Evolutionary conservation across 2,113 vertebrate genomes (phyloP), one percentile per base, ranked within the genome.

Genomic region (Apodemus sylvaticus): DNA sequence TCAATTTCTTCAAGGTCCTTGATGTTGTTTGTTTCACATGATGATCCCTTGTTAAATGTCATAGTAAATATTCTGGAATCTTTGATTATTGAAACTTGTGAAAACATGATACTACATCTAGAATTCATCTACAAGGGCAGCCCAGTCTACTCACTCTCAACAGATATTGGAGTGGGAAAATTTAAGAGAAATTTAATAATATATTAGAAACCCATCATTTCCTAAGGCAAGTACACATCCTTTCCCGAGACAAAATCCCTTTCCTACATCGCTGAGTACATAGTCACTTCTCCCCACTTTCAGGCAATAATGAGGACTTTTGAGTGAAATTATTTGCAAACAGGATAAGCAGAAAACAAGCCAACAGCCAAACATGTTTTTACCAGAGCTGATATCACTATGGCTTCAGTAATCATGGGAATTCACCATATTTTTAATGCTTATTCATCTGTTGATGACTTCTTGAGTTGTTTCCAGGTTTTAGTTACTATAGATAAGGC

Each of bases 391-490:
- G 31, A 20, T 78, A 0, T 90, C 22, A 94, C 71, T 36, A 48
- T 7, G 86, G 31, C 4, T 36, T 79, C 13, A 66, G 3, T 85
- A 79, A 55, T 39, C 53, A 19, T 66, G n/a, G 31, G 62, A 78
- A 82, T 85, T 77, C 19, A 22, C 53, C 73, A 9, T 71, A 71
- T 19, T 79, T 90, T 89, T 89, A 71, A 55, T 68, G 36, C 86
- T 51, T 86, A 89, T 58, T 73, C 73, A 91, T 91, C 26, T 94
- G 26, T 92, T 82, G 55, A 55, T 87, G 81, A 16, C 17, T 81
- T 81, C 86, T 79, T 87, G 90, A 16, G 31, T 58, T 86, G 7
- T 77, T 74, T 92, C 73, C 34, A 39, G 11, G 3, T 89, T 90
- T 86, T n/a, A 96, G 79, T 14, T 86, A 86, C 79, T 79, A 94